These are phyloP conservation scores for Ormyrus nitidulus DNA, from an alignment of 2,888 invertebrate genomes.

Conservation along the genomic window DNA sequence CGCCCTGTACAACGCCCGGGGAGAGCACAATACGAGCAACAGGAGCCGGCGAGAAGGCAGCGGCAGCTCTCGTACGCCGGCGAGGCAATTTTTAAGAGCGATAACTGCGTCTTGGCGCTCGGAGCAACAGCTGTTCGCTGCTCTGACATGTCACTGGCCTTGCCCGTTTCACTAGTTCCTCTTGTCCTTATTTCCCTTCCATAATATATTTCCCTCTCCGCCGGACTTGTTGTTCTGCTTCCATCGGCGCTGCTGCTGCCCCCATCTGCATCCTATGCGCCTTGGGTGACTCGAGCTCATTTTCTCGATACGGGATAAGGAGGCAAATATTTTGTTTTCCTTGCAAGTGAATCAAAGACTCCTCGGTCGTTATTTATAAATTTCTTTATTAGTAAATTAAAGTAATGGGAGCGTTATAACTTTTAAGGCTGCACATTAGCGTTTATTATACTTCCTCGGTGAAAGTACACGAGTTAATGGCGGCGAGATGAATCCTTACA, in stretches of 20 bases:
- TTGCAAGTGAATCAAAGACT: no score
- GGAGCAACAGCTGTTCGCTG: constrained; percentile 61
- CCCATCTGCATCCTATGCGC: neutral
- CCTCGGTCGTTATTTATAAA: no score
- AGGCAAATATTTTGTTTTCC: no score
- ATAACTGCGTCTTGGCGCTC: constrained; percentile 44
- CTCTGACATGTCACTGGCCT: constrained; percentile 62
- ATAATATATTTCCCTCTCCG: neutral
- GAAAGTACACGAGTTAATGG: no score
- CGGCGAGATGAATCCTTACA: no score
- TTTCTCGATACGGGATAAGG: neutral
- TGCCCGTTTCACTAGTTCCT: constrained; percentile 54
- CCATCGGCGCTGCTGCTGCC: neutral
- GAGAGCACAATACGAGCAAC: constrained; percentile 14
- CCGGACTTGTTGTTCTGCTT: neutral
- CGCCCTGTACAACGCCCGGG: constrained; percentile 9
- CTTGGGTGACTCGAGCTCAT: neutral
- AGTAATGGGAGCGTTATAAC: neutral
- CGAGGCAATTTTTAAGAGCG: constrained; percentile 49
- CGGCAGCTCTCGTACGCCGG: neutral
- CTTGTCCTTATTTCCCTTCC: constrained; percentile 13
- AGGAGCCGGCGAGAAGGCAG: neutral
- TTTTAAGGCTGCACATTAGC: neutral
- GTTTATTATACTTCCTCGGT: neutral
- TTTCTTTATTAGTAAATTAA: neutral